Evolutionary conservation across 92 coral and sea anemone species (phyloP).

Genomic region (Bergia sp.): DNA sequence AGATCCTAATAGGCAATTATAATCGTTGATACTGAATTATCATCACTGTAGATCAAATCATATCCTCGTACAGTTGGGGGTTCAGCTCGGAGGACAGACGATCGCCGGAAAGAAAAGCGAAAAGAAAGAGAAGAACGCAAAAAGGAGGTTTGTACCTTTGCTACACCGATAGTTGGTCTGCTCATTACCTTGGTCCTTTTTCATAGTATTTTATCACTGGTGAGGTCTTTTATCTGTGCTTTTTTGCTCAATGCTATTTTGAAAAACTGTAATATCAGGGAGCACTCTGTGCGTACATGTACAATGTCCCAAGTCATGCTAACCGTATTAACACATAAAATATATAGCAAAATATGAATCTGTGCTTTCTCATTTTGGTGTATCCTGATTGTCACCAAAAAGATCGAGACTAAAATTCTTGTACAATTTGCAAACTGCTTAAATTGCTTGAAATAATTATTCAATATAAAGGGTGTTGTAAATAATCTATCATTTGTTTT

Average conservation of each 20-base stretch:
- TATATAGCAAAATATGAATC: neutral
- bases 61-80: conserved; percentile 91
- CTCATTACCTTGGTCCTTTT: neutral
- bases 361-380: neutral
- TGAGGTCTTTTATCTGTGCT: neutral
- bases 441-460: neutral
- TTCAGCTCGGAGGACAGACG: conserved; percentile 88
- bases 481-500: neutral
- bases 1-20: neutral
- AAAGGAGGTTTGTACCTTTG: conserved; percentile 64
- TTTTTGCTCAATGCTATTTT: neutral
- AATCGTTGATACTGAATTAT: too few relatives aligned
- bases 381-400: neutral
- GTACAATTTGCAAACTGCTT: neutral
- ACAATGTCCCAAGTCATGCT: neutral
- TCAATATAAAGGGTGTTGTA: neutral
- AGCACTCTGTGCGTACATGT: too few relatives aligned
- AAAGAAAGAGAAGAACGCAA: conserved; percentile 79
- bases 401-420: neutral
- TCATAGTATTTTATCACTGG: too few relatives aligned
- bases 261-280: neutral
- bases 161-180: neutral
- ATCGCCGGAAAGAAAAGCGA: conserved; percentile 83
- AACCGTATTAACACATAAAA: too few relatives aligned
- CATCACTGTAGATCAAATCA: conserved; percentile 70